These are phyloP conservation scores for Epizoanthus rinbou DNA, from an alignment of 92 coral and sea anemone species.

Conservation along the genomic window DNA sequence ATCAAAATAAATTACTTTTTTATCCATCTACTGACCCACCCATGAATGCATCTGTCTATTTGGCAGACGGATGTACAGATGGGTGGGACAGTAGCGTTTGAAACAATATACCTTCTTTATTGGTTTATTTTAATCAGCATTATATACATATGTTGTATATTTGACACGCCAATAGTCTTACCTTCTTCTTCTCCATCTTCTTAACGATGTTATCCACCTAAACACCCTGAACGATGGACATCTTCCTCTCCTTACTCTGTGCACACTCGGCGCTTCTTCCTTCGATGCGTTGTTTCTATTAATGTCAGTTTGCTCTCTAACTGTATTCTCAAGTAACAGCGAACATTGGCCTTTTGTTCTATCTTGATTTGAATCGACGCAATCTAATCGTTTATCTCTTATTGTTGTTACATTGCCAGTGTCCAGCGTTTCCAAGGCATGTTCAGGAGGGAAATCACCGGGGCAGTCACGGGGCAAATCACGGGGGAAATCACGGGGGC, in stretches of 20 bases:
- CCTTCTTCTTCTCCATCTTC: constrained; percentile 23
- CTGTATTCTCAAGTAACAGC: neutral
- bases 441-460: neutral
- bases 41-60: too few species aligned
- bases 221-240: constrained; percentile 15
- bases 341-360: neutral
- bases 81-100: too few species aligned
- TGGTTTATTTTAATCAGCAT: too few species aligned
- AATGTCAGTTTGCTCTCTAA: neutral
- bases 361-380: neutral
- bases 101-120: too few species aligned
- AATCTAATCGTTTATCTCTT: neutral
- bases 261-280: neutral
- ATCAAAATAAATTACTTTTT: too few species aligned
- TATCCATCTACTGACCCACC: too few species aligned
- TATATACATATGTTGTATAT: too few species aligned
- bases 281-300: neutral
- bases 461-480: neutral
- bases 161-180: neutral
- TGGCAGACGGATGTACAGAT: too few species aligned
- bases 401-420: neutral
- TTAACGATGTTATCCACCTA: constrained; percentile 10
- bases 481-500: neutral
- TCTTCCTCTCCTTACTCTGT: neutral
- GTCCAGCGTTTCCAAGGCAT: neutral